Evolutionary conservation across 2,888 invertebrate species (phyloP).

Genomic region (Cheilosia vernalis): DNA sequence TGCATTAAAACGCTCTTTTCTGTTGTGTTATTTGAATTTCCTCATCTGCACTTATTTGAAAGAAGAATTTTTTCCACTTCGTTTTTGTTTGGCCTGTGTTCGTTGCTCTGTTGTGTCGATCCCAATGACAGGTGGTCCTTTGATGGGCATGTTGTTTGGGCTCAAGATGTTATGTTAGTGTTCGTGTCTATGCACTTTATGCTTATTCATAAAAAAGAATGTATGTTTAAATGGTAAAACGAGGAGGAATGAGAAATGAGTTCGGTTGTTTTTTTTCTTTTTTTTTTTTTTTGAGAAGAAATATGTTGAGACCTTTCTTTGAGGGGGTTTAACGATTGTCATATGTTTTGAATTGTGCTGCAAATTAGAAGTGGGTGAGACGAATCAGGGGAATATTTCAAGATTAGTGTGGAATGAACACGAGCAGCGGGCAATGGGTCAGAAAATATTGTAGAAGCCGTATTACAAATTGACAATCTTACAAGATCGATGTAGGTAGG

Average conservation of each 20-base stretch:
- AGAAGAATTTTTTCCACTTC: conserved; percentile 33
- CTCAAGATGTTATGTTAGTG: conserved; percentile 64
- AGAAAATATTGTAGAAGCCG: too few relatives aligned
- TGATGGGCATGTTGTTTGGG: conserved; percentile 66
- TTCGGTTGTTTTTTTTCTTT: conserved; percentile 13
- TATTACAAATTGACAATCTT: too few relatives aligned
- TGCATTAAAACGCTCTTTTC: conserved; percentile 67
- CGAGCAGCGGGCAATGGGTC: too few relatives aligned
- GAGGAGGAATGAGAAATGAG: conserved; percentile 38
- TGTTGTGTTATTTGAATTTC: conserved; percentile 68
- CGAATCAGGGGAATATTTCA: conserved; percentile 23
- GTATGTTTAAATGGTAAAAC: conserved; percentile 63
- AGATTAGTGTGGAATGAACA: too few relatives aligned
- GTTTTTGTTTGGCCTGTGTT: conserved; percentile 53
- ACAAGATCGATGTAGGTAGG: too few relatives aligned
- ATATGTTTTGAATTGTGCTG: conserved; percentile 47
- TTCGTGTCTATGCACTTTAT: conserved; percentile 73
- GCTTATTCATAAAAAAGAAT: conserved; percentile 65
- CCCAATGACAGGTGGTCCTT: conserved; percentile 73
- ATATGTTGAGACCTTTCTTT: conserved; percentile 7
- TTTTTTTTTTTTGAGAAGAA: conserved; percentile 4
- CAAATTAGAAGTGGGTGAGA: conserved; percentile 45
- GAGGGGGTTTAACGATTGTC: conserved; percentile 35
- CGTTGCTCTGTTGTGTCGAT: conserved; percentile 65
- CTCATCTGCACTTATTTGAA: conserved; percentile 73